phyloP scores from a whole-genome alignment of 1,140 invertebrate genomes.

The Arion vulgaris region DNA sequence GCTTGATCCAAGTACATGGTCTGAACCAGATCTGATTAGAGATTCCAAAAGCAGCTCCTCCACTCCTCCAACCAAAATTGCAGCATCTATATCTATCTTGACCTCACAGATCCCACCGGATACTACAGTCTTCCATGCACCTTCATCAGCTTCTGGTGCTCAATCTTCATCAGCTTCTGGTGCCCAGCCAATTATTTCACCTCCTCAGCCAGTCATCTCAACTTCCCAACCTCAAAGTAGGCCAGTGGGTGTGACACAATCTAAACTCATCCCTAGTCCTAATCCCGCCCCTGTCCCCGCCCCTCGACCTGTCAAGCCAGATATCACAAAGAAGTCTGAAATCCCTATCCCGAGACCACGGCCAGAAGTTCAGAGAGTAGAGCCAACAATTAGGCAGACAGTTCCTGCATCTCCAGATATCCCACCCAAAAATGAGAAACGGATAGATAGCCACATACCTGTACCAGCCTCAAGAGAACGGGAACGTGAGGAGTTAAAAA shows the following conservation, averaged over 20 bases:
- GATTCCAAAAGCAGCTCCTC: conserved; percentile 16
- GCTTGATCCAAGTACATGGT: not conserved
- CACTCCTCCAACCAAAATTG: not conserved
- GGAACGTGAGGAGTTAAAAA: conserved; percentile 46
- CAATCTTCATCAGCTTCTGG: not conserved
- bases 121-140: not conserved
- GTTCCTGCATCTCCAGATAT: conserved; percentile 33
- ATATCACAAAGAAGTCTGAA: conserved; percentile 48
- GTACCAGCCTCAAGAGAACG: conserved; percentile 11
- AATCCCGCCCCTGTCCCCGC: conserved; percentile 42
- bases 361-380: conserved; percentile 63
- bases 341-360: conserved; percentile 62
- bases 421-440: conserved; percentile 34
- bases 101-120: not conserved
- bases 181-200: conserved; percentile 18
- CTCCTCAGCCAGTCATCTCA: conserved; percentile 27
- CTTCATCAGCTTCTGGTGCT: not conserved
- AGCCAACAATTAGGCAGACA: conserved; percentile 50
- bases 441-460: conserved; percentile 42
- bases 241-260: conserved; percentile 5
- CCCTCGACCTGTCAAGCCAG: conserved; percentile 44
- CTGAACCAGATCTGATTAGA: conserved; percentile 20
- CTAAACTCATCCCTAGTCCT: conserved; percentile 13
- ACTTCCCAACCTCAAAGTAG: conserved; percentile 41
- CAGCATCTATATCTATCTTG: not conserved